Conservation (phyloP, 2,113 vertebrate species). For the Climacteris rufus region DNA sequence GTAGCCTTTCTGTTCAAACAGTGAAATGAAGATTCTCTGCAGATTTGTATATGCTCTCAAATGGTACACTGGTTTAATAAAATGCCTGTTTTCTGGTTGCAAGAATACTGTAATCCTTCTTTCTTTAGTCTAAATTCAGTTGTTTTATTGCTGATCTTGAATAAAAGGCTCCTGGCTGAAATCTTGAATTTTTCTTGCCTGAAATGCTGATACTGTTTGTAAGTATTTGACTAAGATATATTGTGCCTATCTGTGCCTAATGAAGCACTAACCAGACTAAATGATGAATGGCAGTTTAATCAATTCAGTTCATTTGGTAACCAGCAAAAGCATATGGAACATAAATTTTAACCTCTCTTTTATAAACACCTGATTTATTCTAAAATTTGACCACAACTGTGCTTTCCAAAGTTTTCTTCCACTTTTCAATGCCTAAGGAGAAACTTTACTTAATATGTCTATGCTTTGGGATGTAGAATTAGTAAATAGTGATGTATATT, state of each 20-base stretch:
- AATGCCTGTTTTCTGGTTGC: neutral
- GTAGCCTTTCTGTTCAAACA: neutral
- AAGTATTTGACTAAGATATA: conserved; percentile 73
- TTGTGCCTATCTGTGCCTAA: conserved; percentile 70
- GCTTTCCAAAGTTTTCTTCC: neutral
- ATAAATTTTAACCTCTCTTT: conserved; percentile 70
- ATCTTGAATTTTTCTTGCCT: conserved; percentile 4
- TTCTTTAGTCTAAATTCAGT: neutral
- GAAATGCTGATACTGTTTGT: neutral
- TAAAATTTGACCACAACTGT: conserved; percentile 13
- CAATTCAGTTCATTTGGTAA: conserved; percentile 60
- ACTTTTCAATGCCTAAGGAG: neutral
- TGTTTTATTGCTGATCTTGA: neutral
- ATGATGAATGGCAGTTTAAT: conserved; percentile 77
- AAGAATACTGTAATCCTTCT: neutral
- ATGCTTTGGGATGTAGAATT: neutral
- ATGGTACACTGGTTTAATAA: neutral
- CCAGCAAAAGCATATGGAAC: conserved; percentile 62
- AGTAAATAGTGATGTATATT: neutral
- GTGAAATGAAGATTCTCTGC: neutral
- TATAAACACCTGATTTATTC: conserved; percentile 32
- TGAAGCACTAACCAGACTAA: conserved; percentile 72
- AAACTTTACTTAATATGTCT: neutral
- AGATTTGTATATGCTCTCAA: neutral
- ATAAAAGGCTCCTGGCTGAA: conserved; percentile 5